These are phyloP conservation scores for Myodes glareolus DNA, from an alignment of 2,113 vertebrate species.

Conservation along the genomic window DNA sequence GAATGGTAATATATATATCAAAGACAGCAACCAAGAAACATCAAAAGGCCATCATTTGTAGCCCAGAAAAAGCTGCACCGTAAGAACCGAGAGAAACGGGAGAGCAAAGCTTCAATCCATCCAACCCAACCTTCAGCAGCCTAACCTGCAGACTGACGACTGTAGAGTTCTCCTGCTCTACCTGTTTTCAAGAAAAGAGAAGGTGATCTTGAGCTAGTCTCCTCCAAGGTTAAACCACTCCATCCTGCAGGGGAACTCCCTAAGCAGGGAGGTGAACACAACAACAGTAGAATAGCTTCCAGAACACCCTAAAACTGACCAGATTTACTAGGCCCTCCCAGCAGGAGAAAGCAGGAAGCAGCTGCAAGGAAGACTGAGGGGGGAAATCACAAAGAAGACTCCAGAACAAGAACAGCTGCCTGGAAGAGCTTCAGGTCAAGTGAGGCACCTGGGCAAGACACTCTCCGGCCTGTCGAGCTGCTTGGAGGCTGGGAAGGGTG, in stretches of 20 bases:
- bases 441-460: neutral
- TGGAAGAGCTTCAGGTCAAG: neutral
- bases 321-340: neutral
- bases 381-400: neutral
- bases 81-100: neutral
- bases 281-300: neutral
- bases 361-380: neutral
- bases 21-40: neutral
- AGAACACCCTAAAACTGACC: neutral
- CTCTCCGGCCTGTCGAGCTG: neutral
- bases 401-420: neutral
- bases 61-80: neutral
- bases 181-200: conserved; percentile 14
- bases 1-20: neutral
- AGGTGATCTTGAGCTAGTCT: neutral
- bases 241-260: neutral
- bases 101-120: neutral
- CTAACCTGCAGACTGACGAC: neutral
- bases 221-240: neutral
- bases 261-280: neutral
- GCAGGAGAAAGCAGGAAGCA: neutral
- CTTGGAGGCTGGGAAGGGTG: neutral
- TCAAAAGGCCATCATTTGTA: neutral
- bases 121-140: neutral
- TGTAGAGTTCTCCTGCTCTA: neutral